These are phyloP conservation scores for Mellilla xanthometata DNA, from an alignment of 2,888 invertebrate species.

Conservation along the genomic window DNA sequence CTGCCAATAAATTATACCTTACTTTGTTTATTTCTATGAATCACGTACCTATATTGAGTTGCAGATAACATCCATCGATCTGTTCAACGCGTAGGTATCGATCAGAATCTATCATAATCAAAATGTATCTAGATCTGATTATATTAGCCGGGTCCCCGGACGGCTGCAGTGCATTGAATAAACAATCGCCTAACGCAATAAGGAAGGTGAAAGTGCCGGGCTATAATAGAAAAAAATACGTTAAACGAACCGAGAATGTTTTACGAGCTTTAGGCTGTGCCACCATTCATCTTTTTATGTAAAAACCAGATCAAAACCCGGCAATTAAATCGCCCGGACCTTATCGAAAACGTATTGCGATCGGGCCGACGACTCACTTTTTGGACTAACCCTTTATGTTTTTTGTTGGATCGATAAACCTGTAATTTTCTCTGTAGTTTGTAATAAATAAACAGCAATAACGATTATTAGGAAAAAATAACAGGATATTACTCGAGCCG, in stretches of 20 bases:
- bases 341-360: conserved; percentile 83
- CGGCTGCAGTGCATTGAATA: conserved; percentile 56
- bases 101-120: conserved; percentile 52
- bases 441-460: conserved; percentile 83
- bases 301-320: conserved; percentile 81
- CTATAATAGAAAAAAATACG: conserved; percentile 68
- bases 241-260: conserved; percentile 67
- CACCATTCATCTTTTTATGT: conserved; percentile 81
- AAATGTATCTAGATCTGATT: conserved; percentile 69
- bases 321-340: conserved; percentile 81
- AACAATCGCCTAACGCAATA: conserved; percentile 56
- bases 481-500: conserved; percentile 75
- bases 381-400: conserved; percentile 80
- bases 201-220: conserved; percentile 74
- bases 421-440: conserved; percentile 77
- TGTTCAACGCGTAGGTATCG: conserved; percentile 34
- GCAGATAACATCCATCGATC: conserved; percentile 36
- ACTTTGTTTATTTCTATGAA: conserved; percentile 33
- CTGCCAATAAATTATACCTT: conserved; percentile 36
- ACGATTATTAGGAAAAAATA: conserved; percentile 81
- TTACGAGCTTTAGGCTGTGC: conserved; percentile 70
- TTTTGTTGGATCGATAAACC: conserved; percentile 77
- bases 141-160: conserved; percentile 47
- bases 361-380: conserved; percentile 80
- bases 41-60: conserved; percentile 37